Evolutionary conservation across 2,888 invertebrate species (phyloP).

Genomic region (Callyntrura guangdongensis): DNA sequence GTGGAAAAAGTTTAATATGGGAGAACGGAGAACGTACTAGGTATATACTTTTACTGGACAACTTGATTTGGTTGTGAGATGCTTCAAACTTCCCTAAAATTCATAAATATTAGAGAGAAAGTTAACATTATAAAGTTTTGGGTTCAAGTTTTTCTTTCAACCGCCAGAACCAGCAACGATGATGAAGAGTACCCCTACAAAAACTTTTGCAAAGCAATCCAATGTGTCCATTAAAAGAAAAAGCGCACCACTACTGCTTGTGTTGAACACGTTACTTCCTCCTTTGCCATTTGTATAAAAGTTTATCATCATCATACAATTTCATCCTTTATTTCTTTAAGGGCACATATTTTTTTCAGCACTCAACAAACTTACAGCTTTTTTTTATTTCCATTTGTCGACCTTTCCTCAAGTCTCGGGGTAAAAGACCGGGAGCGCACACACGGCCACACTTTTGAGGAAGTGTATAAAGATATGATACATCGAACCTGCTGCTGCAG

Average conservation of each 20-base stretch:
- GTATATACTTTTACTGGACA: background rate
- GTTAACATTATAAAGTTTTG: background rate
- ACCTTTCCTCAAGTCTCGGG: background rate
- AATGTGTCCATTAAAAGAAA: background rate
- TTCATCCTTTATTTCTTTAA: background rate
- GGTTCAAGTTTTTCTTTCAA: background rate
- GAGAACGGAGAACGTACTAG: background rate
- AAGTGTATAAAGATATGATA: background rate
- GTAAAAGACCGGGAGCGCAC: slow-evolving; percentile 50
- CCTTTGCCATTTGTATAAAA: background rate
- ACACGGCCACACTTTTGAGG: background rate
- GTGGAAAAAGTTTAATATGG: background rate
- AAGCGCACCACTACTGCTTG: background rate
- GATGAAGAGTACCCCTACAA: background rate
- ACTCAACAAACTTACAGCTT: background rate
- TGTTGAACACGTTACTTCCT: background rate
- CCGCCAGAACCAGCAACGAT: background rate
- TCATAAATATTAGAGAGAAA: slow-evolving; percentile 4
- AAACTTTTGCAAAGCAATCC: background rate
- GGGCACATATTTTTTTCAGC: background rate
- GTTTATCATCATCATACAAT: background rate
- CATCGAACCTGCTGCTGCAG: background rate
- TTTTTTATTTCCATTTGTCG: background rate
- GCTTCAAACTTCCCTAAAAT: background rate
- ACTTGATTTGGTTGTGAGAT: background rate